A percentile compares a stretch with the other conserved stretches of the same genome.
These are phyloP conservation scores for Hypomecis atomaria DNA, from an alignment of 2,888 invertebrate genomes.

Conservation along the genomic window DNA sequence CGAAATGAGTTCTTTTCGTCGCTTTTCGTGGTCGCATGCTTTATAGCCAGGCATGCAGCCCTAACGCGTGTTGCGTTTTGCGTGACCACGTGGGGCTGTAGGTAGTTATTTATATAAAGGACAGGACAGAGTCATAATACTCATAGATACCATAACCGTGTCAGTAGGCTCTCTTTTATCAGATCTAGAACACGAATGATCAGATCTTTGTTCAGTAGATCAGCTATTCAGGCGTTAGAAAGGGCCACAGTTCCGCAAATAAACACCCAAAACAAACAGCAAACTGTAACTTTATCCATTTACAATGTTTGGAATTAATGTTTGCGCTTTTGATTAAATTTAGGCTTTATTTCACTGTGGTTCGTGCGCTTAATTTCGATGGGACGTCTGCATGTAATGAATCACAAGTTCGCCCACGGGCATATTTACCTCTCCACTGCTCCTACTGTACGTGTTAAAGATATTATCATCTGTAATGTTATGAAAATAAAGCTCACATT, in stretches of 20 bases:
- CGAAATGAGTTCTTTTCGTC: too few relatives aligned
- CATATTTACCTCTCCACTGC: conserved; percentile 69
- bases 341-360: conserved; percentile 5
- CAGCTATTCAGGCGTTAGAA: neutral
- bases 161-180: neutral
- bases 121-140: too few relatives aligned
- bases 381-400: conserved; percentile 69
- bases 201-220: neutral
- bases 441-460: conserved; percentile 42
- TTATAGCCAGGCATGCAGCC: too few relatives aligned
- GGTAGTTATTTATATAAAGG: too few relatives aligned
- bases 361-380: conserved; percentile 38
- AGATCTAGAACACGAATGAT: conserved; percentile 4
- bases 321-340: conserved; percentile 19
- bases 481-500: conserved; percentile 51
- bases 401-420: conserved; percentile 73
- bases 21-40: too few relatives aligned
- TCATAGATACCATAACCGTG: too few relatives aligned
- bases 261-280: conserved; percentile 10
- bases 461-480: conserved; percentile 54
- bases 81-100: too few relatives aligned
- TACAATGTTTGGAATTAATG: conserved; percentile 5
- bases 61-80: too few relatives aligned
- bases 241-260: conserved; percentile 15
- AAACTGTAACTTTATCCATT: conserved; percentile 11